phyloP scores from a whole-genome alignment of 1,140 invertebrate species.

The Drepana arcuata region DNA sequence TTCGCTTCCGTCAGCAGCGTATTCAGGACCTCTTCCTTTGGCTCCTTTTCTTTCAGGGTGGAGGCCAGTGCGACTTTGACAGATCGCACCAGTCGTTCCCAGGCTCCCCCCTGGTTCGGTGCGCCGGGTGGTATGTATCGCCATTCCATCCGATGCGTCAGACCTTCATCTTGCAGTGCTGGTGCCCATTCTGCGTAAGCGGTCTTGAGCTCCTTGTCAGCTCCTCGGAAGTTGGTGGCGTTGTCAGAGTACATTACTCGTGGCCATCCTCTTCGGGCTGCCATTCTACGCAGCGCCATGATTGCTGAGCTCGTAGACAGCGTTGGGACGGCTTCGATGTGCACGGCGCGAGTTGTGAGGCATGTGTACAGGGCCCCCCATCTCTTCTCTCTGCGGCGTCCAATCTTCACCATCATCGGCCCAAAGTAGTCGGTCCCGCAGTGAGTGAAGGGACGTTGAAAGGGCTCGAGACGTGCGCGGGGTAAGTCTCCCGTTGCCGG shows the following conservation, averaged over 20 bases:
- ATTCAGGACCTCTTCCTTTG: slow-evolving; percentile 20
- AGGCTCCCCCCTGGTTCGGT: slow-evolving; percentile 49
- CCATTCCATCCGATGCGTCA: slow-evolving; percentile 21
- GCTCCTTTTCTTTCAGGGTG: slow-evolving; percentile 9
- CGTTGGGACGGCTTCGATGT: slow-evolving; percentile 32
- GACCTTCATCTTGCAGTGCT: slow-evolving; percentile 5
- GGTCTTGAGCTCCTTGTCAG: slow-evolving; percentile 8
- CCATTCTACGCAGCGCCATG: slow-evolving; percentile 44
- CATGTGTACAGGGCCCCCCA: slow-evolving; percentile 45
- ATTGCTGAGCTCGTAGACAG: slow-evolving; percentile 47
- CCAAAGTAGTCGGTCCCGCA: slow-evolving; percentile 32
- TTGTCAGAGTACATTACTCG: slow-evolving; percentile 40
- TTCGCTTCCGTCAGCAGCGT: slow-evolving; percentile 28
- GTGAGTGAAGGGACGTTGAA: slow-evolving; percentile 4
- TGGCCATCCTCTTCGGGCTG: slow-evolving; percentile 35
- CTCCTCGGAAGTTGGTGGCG: slow-evolving; percentile 44
- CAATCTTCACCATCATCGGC: slow-evolving; percentile 17
- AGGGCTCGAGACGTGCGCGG: slow-evolving; percentile 1
- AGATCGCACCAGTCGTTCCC: slow-evolving; percentile 44
- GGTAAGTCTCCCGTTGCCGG: slow-evolving; percentile 10
- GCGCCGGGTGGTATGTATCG: slow-evolving; percentile 44
- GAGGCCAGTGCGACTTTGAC: slow-evolving; percentile 32
- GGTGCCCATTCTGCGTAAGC: neutral
- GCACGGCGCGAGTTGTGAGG: slow-evolving; percentile 21
- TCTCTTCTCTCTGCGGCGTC: slow-evolving; percentile 2